Conservation (phyloP, 2,888 invertebrate genomes). For the Bellardia pandia region DNA sequence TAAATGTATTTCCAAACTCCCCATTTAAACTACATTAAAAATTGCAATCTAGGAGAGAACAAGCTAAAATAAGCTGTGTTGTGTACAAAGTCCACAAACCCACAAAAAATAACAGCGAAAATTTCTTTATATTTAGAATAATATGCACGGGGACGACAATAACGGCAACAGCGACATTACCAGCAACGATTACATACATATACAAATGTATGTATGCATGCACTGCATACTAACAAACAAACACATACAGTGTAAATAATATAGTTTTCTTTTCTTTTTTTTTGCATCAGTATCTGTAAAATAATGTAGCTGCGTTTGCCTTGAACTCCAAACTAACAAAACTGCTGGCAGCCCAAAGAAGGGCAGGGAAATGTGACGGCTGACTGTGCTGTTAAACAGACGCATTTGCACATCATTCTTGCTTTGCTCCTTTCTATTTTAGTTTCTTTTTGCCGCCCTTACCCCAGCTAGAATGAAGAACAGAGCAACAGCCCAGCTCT, state of each 20-base stretch:
- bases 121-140: conserved; percentile 64
- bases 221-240: background rate
- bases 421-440: background rate
- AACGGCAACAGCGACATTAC: conserved; percentile 44
- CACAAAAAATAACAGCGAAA: conserved; percentile 48
- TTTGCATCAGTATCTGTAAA: conserved; percentile 35
- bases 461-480: conserved; percentile 2
- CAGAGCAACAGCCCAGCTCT: conserved; percentile 17
- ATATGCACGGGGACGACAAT: conserved; percentile 45
- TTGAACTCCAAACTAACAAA: conserved; percentile 69
- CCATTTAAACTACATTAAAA: conserved; percentile 29
- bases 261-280: conserved; percentile 36
- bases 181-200: conserved; percentile 8
- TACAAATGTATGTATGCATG: background rate
- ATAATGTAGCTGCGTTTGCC: conserved; percentile 64
- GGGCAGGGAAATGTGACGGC: conserved; percentile 33
- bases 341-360: conserved; percentile 14
- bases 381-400: conserved; percentile 59
- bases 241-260: conserved; percentile 1
- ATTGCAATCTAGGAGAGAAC: conserved; percentile 20
- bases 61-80: conserved; percentile 56
- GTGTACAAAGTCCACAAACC: conserved; percentile 65
- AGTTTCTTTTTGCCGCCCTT: conserved; percentile 3
- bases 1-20: conserved; percentile 40
- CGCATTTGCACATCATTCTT: conserved; percentile 45